phyloP scores from a whole-genome alignment of 2,797 vertebrate genomes.

The Muscicapa comitata region DNA sequence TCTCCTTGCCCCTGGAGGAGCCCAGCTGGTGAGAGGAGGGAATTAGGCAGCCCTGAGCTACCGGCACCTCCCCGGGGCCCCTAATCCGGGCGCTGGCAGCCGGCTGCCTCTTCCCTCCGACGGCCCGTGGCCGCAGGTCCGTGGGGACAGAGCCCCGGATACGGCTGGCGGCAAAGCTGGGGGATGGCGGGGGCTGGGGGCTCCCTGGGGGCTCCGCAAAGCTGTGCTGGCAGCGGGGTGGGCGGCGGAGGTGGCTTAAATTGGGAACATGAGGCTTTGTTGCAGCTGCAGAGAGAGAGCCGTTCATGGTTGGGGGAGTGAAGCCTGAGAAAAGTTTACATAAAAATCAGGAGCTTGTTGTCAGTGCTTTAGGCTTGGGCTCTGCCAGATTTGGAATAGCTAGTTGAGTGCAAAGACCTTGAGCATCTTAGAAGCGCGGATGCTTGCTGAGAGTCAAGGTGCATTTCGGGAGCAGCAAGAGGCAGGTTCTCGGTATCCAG shows the following conservation, averaged over 20 bases:
- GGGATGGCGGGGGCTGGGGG: background rate
- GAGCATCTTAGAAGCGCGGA: background rate
- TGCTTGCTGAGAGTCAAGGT: background rate
- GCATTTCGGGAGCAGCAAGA: background rate
- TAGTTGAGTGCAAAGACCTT: background rate
- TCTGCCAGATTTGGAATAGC: background rate
- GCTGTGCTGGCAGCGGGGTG: background rate
- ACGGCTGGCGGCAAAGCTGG: background rate
- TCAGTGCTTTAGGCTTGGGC: background rate
- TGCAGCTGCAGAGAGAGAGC: background rate
- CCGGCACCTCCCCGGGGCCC: slow-evolving; percentile 58
- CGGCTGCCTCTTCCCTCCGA: slow-evolving; percentile 53
- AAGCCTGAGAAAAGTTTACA: background rate
- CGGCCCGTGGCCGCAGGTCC: slow-evolving; percentile 17
- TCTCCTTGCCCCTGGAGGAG: slow-evolving; percentile 63
- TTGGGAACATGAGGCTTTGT: slow-evolving; percentile 4
- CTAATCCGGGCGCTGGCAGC: slow-evolving; percentile 67
- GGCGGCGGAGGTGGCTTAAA: background rate
- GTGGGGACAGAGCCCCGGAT: slow-evolving; percentile 23
- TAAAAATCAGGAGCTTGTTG: background rate
- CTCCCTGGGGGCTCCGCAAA: background rate
- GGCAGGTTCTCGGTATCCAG: background rate
- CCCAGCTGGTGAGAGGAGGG: slow-evolving; percentile 75
- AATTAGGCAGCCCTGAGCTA: slow-evolving; percentile 65
- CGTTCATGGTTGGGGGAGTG: background rate